phyloP scores from a whole-genome alignment of 2,888 invertebrate species.

The Hirtodrosophila cameraria region DNA sequence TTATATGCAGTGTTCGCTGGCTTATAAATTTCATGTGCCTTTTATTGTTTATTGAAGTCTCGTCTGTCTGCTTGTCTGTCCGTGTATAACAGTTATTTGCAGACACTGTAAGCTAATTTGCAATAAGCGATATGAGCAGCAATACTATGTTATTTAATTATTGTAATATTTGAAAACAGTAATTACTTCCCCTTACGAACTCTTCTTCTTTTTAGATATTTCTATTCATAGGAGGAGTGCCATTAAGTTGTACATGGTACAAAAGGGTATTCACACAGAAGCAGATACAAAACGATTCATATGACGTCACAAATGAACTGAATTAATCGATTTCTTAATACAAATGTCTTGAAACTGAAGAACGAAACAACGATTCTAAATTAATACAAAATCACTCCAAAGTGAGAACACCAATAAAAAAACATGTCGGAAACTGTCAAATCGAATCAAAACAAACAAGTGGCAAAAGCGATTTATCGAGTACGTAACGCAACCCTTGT shows the following conservation, averaged over 20 bases:
- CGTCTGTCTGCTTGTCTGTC: no score
- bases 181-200: conserved; percentile 40
- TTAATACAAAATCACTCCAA: no score
- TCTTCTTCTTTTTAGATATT: conserved; percentile 42
- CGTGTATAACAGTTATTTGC: conserved; percentile 18
- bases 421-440: no score
- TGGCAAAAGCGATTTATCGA: no score
- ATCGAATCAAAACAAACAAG: no score
- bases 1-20: conserved; percentile 19
- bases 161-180: conserved; percentile 42
- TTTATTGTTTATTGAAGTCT: background rate
- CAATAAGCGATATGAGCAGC: background rate
- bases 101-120: conserved; percentile 1
- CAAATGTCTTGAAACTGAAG: no score
- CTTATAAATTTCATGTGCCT: background rate
- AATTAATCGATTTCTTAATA: background rate
- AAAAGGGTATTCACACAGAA: conserved; percentile 41
- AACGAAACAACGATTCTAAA: no score
- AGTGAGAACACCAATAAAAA: no score
- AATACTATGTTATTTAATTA: conserved; percentile 32
- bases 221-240: conserved; percentile 52
- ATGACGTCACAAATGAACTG: conserved; percentile 23
- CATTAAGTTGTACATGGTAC: conserved; percentile 28
- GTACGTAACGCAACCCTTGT: no score
- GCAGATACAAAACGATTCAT: background rate